A percentile compares a stretch with the other conserved stretches of the same genome.
Conservation (phyloP, 2,113 vertebrate genomes). For the Laticauda colubrina region DNA sequence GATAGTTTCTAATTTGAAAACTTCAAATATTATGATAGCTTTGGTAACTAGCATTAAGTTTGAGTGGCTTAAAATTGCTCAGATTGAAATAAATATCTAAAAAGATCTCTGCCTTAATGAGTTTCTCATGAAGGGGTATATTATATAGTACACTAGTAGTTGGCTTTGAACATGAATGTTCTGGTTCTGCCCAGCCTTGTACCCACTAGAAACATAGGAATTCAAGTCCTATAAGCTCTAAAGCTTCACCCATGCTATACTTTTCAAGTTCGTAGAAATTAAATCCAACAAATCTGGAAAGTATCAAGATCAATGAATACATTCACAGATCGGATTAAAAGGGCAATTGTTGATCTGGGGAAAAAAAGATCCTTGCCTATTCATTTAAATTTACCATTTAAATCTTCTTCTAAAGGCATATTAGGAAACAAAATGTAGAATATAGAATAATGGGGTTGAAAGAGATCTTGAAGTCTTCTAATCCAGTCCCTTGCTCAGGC, state of each 20-base stretch:
- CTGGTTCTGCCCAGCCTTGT: background rate
- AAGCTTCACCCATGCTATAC: background rate
- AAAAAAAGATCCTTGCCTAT: background rate
- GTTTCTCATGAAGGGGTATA: background rate
- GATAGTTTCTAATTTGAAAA: background rate
- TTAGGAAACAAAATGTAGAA: background rate
- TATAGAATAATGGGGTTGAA: background rate
- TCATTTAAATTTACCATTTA: background rate
- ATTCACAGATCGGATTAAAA: background rate
- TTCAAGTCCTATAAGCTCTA: background rate
- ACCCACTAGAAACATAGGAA: background rate
- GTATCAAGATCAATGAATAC: background rate
- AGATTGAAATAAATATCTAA: background rate
- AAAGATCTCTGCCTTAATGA: background rate
- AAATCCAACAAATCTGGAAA: background rate
- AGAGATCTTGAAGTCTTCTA: background rate
- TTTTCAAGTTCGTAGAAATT: background rate
- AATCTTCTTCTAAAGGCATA: background rate
- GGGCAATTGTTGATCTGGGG: background rate
- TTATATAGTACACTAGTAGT: background rate
- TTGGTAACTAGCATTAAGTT: background rate
- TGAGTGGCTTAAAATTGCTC: background rate
- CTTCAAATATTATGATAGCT: background rate
- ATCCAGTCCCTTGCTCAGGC: background rate
- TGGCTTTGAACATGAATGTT: background rate